Evolutionary conservation across 2,797 vertebrate species (phyloP), one percentile per base, ranked within the genome.

Genomic region (Anguilla pacifica): DNA sequence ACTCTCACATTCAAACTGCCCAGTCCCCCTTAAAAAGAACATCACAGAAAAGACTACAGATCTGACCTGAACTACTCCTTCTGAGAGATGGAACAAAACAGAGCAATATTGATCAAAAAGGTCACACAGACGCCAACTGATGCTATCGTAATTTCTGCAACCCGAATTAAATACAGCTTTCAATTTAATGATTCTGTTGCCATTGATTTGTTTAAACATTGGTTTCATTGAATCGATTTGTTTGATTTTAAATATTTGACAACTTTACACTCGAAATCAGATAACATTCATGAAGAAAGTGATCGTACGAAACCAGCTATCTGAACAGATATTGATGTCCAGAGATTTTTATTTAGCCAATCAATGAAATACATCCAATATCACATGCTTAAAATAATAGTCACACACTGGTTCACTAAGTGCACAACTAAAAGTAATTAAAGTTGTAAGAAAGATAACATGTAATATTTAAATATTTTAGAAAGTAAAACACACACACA

Each of bases 1-100:
- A 51, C 82, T 88, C 85, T 90, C 87, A 86, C 61, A 82, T 77
- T 87, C 53, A 87, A 86, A 86, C 85, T 83, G 77, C 35, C 53
- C 53, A 72, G 55, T 25, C 74, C 10, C 59, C 84, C 82, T 55
- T 85, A 77, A 81, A 85, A 25, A 84, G 46, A 51, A 72, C 43
- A 57, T 28, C 55, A n/a, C 64, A 67, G 25, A 28, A 25, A 64
- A 64, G 59, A 64, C 15, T 4, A 6, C 22, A 64, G 59, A 25
- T 25, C 19, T 64, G 17, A 64, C 22, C 67, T 51, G n/a, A n/a
- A 10, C 6, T 28, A n/a, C 11, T 22, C 22, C 84, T 85, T 0
- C 19, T 25, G 31, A 83, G 46, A 83, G 43, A 43, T 82, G 79
- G 19, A 28, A 17, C 35, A 43, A 7, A 43, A 79, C 35, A 79